Base-by-base conservation (phyloP, 2,797 vertebrate genomes). In the Crocodylus rhombifer region DNA sequence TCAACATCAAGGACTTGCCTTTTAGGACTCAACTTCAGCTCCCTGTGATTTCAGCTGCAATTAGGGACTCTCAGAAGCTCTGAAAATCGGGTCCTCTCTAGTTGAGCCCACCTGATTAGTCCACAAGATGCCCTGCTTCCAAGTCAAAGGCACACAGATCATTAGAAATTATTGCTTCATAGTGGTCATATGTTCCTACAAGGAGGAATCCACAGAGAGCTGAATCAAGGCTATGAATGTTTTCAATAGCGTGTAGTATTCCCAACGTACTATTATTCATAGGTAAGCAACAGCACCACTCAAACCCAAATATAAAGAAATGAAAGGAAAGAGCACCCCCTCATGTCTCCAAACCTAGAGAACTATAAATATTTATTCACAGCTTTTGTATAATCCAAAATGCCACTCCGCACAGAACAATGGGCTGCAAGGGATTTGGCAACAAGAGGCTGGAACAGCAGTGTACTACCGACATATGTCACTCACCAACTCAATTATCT, bases 301-400 rank as follows among this genome's bases (percentile, higher is more conserved):
- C 62, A 87, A 71, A 79, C 33, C 57, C 60, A 65, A 69, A 18
- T 42, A 71, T 10, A 77, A 75, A 71, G 23, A 51, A 91, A 84
- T 55, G 25, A 78, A 89, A 77, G 26, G 30, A 77, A 14, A 67
- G 3, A 88, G 3, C 16, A 85, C 36, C 85, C 14, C 33, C 36
- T 92, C 57, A 42, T 8, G 71, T 82, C 91, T 1, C 2, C 86
- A 85, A 90, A 85, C 51, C 30, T 64, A 57, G 14, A 85, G 20
- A 89, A 14, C 28, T 95, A 91, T 74, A 93, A 93, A 67, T 33
- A 61, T 97, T 97, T 95, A 96, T 92, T 97, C 93, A 89, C 58
- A 87, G 5, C 14, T 11, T 80, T 58, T 81, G 93, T 16, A 89
- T 8, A 18, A 73, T 65, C 92, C 25, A 95, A 94, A 93, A 88